phyloP scores from a whole-genome alignment of 1,140 invertebrate genomes.

The Pseudomyrmex sp. region DNA sequence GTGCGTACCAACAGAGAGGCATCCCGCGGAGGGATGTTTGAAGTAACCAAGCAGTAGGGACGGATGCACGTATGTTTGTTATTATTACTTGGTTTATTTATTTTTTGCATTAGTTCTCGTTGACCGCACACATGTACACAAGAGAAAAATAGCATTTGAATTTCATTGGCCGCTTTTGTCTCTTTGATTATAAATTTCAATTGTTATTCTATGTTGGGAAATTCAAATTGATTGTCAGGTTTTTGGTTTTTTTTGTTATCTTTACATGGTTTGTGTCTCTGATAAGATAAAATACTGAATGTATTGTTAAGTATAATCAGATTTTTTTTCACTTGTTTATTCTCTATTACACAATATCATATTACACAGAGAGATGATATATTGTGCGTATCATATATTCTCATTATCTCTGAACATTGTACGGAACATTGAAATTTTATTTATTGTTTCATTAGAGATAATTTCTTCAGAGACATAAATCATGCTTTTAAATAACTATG shows the following conservation, averaged over 20 bases:
- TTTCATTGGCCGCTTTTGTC: not conserved
- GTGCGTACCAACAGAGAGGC: constrained; percentile 66
- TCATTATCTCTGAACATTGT: not conserved
- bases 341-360: no score
- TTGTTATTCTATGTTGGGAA: not conserved
- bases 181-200: not conserved
- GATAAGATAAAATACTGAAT: no score
- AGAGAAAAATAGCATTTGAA: not conserved
- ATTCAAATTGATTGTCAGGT: not conserved
- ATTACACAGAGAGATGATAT: no score
- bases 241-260: not conserved
- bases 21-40: constrained; percentile 64
- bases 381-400: not conserved
- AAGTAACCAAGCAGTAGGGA: constrained; percentile 51
- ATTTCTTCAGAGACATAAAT: not conserved
- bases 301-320: no score
- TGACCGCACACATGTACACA: not conserved
- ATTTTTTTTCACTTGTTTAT: no score
- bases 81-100: constrained; percentile 48
- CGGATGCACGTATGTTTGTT: constrained; percentile 66
- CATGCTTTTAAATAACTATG: constrained; percentile 9
- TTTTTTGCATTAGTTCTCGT: constrained; percentile 24
- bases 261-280: no score
- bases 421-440: not conserved
- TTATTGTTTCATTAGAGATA: constrained; percentile 1